Percentiles rank a stretch among this genome's conserved stretches.
These are phyloP conservation scores for Psylliodes chrysocephalus DNA, from an alignment of 2,888 invertebrate genomes.

Conservation along the genomic window DNA sequence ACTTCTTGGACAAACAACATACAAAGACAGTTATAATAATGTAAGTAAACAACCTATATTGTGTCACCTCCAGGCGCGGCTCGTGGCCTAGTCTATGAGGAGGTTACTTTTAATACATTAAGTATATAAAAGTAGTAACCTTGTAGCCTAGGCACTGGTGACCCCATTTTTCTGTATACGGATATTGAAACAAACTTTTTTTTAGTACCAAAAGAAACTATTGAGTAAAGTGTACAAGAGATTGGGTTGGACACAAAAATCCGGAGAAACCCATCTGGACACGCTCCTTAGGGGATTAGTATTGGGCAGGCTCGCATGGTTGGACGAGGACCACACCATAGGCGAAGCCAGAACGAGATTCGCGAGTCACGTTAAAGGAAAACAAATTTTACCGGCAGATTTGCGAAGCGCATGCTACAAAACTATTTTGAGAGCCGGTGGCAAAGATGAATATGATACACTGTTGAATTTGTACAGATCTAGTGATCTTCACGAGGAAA, in stretches of 20 bases:
- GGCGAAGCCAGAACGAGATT: conserved; percentile 75
- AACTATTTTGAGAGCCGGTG: conserved; percentile 79
- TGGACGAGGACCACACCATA: conserved; percentile 82
- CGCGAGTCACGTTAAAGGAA: conserved; percentile 75
- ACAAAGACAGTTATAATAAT: conserved; percentile 76
- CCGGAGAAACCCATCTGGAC: conserved; percentile 87
- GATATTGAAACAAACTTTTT: too few species aligned
- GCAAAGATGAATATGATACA: conserved; percentile 76
- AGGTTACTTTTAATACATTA: too few species aligned
- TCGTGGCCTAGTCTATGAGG: too few species aligned
- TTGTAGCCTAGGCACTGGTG: too few species aligned
- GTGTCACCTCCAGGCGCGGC: too few species aligned
- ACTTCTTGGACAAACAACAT: conserved; percentile 83
- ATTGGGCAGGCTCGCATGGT: conserved; percentile 82
- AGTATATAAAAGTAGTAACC: too few species aligned
- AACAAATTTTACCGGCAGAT: conserved; percentile 76
- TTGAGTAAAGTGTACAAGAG: conserved; percentile 77
- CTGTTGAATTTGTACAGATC: conserved; percentile 85
- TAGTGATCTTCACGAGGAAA: conserved; percentile 92
- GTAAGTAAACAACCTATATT: conserved; percentile 41
- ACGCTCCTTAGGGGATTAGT: conserved; percentile 87
- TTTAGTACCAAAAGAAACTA: conserved; percentile 76
- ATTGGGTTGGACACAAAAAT: conserved; percentile 85
- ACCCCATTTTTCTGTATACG: too few species aligned
- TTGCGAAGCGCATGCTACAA: conserved; percentile 86